These are phyloP conservation scores for Pelosia muscerda DNA, from an alignment of 2,888 invertebrate genomes.

Conservation along the genomic window DNA sequence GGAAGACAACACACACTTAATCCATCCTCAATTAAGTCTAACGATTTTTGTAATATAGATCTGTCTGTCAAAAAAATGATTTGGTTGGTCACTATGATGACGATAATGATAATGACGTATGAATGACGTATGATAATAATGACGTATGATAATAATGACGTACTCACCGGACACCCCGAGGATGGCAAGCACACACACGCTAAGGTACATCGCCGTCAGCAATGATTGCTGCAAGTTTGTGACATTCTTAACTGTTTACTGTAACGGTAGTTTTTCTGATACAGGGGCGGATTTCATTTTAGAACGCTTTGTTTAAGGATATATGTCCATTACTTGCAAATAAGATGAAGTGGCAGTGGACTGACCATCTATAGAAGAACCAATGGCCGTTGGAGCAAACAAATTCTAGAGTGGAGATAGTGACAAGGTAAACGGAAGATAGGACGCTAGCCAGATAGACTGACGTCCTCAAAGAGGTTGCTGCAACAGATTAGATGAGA, in stretches of 20 bases:
- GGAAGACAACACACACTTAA: too few species aligned
- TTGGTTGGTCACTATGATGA: background rate
- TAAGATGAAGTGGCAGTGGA: too few species aligned
- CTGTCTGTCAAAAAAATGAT: background rate
- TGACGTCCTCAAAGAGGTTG: too few species aligned
- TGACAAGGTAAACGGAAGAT: too few species aligned
- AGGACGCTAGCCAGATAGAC: too few species aligned
- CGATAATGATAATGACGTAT: constrained; percentile 14
- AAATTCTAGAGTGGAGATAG: too few species aligned
- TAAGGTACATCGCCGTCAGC: constrained; percentile 44
- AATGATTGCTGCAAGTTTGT: constrained; percentile 43
- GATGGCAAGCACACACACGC: constrained; percentile 47
- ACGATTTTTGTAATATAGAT: too few species aligned
- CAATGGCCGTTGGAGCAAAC: too few species aligned
- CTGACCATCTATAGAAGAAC: too few species aligned
- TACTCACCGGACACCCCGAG: constrained; percentile 62
- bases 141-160: constrained; percentile 23
- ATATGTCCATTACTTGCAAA: too few species aligned
- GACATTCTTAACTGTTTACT: constrained; percentile 56
- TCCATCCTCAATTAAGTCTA: too few species aligned
- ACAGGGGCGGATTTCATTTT: constrained; percentile 47
- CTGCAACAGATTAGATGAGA: too few species aligned
- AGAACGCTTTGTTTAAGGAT: background rate
- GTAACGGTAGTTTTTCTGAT: constrained; percentile 36
- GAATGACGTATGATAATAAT: constrained; percentile 16